Conservation (phyloP, 2,113 vertebrate species). For the Siniperca chuatsi region DNA sequence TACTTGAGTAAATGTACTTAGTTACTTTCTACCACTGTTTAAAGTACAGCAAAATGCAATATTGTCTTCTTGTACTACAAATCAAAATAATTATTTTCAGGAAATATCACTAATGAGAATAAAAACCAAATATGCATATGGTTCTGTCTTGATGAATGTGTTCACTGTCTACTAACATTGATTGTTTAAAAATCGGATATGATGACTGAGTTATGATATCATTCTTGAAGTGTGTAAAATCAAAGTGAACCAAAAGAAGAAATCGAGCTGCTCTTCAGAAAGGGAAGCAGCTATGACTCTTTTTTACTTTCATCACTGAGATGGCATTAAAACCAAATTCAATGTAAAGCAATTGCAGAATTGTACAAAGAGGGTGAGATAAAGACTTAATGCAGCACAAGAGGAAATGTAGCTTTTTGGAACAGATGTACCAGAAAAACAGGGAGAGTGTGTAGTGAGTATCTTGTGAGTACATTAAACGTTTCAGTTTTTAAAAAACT, state of each 20-base stretch:
- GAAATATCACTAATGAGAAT: neutral
- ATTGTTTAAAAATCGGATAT: neutral
- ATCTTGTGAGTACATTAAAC: neutral
- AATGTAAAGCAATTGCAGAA: neutral
- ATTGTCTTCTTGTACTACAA: neutral
- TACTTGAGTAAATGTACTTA: too few species aligned
- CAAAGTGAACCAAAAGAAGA: conserved; percentile 12
- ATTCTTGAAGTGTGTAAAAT: neutral
- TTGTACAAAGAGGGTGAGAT: neutral
- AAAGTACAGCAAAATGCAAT: neutral
- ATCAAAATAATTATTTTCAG: neutral
- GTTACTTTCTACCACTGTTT: too few species aligned
- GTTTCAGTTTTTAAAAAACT: neutral
- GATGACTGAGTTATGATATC: neutral
- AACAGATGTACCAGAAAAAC: neutral
- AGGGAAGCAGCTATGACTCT: neutral
- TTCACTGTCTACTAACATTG: neutral
- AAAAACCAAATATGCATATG: neutral
- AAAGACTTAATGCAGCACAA: conserved; percentile 8
- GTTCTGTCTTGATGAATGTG: neutral
- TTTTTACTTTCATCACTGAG: conserved; percentile 14
- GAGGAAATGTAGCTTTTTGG: neutral
- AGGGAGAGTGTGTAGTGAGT: neutral
- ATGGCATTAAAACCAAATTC: conserved; percentile 22
- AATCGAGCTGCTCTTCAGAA: neutral